These are phyloP conservation scores for Itoplectis maculator DNA, from an alignment of 2,888 invertebrate genomes.

Conservation along the genomic window DNA sequence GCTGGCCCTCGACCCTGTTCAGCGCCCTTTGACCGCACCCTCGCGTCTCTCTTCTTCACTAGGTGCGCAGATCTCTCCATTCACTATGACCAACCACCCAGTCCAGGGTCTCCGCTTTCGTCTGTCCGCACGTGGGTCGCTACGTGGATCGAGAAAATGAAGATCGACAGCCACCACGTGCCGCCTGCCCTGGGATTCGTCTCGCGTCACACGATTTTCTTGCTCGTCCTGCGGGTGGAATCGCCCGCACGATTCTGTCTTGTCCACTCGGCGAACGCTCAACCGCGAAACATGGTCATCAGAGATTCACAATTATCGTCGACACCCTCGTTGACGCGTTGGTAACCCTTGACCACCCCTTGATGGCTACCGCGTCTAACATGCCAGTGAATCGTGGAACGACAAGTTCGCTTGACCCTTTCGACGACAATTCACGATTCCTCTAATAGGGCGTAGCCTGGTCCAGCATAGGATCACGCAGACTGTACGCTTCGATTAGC, in stretches of 20 bases:
- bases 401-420: conserved; percentile 56
- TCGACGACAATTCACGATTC: conserved; percentile 49
- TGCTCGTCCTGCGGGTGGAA: conserved; percentile 10
- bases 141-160: conserved; percentile 71
- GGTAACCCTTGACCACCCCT: conserved; percentile 35
- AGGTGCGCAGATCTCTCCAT: conserved; percentile 13
- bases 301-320: conserved; percentile 29
- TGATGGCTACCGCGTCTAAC: conserved; percentile 27
- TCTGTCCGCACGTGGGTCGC: conserved; percentile 1
- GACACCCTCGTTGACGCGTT: background rate
- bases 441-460: conserved; percentile 48
- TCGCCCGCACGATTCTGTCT: background rate
- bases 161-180: conserved; percentile 79
- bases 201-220: conserved; percentile 44
- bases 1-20: conserved; percentile 18
- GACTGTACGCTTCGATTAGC: conserved; percentile 69
- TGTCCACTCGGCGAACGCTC: background rate
- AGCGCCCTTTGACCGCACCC: conserved; percentile 52
- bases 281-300: conserved; percentile 12
- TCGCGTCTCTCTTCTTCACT: conserved; percentile 33
- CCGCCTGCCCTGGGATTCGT: conserved; percentile 61
- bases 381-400: conserved; percentile 39
- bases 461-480: conserved; percentile 43
- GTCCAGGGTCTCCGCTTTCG: background rate
- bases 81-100: conserved; percentile 33